phyloP scores from a whole-genome alignment of 2,888 invertebrate species.

The Marasmarcha lunaedactyla region DNA sequence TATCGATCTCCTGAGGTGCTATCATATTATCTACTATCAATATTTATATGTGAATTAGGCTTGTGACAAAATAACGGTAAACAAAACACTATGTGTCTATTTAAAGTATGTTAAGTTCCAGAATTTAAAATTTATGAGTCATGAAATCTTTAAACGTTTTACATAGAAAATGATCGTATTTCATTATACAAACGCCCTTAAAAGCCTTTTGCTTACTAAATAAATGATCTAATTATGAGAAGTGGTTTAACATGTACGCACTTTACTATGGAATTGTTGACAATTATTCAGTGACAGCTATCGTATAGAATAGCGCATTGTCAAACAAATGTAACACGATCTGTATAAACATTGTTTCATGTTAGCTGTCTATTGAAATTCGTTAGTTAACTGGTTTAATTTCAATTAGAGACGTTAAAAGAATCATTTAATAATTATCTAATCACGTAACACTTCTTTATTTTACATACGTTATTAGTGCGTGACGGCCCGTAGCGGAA shows the following conservation, averaged over 20 bases:
- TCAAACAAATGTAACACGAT: background rate
- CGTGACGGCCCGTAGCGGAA: conserved; percentile 27
- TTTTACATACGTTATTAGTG: conserved; percentile 20
- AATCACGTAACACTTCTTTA: conserved; percentile 5
- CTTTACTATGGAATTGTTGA: conserved; percentile 38
- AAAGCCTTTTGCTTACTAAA: conserved; percentile 17
- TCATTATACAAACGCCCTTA: too few relatives aligned
- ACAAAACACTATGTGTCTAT: too few relatives aligned
- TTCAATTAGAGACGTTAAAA: background rate
- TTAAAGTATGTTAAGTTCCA: too few relatives aligned
- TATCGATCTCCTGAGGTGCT: conserved; percentile 32
- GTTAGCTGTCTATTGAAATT: background rate
- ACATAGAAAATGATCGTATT: too few relatives aligned
- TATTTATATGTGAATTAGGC: background rate
- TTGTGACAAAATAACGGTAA: too few relatives aligned
- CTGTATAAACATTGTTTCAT: too few relatives aligned
- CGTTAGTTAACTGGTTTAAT: background rate
- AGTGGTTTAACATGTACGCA: conserved; percentile 34
- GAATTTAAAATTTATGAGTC: too few relatives aligned
- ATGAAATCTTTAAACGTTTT: too few relatives aligned
- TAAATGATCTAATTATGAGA: conserved; percentile 42
- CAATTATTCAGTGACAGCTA: conserved; percentile 31
- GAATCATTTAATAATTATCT: conserved; percentile 8
- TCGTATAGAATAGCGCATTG: background rate
- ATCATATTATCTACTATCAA: conserved; percentile 27